Percentiles rank a stretch among this genome's conserved stretches.
phyloP scores from a whole-genome alignment of 2,113 vertebrate species.

The Neogobius melanostomus region DNA sequence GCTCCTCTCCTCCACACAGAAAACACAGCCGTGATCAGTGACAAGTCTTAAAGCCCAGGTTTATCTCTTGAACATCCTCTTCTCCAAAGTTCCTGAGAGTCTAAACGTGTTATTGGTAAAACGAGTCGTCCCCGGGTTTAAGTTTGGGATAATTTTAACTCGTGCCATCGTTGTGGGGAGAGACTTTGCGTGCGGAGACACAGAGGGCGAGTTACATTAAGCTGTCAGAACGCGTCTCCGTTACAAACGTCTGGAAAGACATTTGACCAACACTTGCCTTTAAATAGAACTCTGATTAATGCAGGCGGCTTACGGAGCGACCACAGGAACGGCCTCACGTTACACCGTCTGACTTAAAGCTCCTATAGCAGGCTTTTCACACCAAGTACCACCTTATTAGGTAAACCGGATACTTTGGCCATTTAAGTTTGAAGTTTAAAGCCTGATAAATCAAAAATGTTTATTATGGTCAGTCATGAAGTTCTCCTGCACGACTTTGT shows the following conservation, averaged over 20 bases:
- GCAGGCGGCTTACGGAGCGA: background rate
- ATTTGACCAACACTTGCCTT: constrained; percentile 15
- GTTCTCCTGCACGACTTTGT: too few relatives aligned
- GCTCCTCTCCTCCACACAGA: too few relatives aligned
- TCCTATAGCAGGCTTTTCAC: too few relatives aligned
- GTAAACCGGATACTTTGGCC: too few relatives aligned
- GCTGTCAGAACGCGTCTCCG: constrained; percentile 6
- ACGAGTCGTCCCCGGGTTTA: constrained; percentile 16
- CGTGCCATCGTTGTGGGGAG: background rate
- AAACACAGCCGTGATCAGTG: too few relatives aligned
- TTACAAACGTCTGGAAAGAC: constrained; percentile 20
- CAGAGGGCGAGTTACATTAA: constrained; percentile 15
- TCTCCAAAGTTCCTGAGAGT: background rate
- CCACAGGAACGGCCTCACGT: background rate
- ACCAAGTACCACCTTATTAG: too few relatives aligned
- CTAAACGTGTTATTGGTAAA: constrained; percentile 45
- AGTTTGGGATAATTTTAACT: constrained; percentile 24
- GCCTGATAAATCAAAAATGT: too few relatives aligned
- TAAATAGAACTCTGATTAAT: constrained; percentile 23
- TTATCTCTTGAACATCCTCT: background rate
- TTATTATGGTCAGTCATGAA: too few relatives aligned
- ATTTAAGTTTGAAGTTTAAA: too few relatives aligned
- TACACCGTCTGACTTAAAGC: background rate
- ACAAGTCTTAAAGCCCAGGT: too few relatives aligned
- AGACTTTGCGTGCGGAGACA: background rate